Evolutionary conservation across 2,113 vertebrate species (phyloP).

Genomic region (Hipposideros armiger): DNA sequence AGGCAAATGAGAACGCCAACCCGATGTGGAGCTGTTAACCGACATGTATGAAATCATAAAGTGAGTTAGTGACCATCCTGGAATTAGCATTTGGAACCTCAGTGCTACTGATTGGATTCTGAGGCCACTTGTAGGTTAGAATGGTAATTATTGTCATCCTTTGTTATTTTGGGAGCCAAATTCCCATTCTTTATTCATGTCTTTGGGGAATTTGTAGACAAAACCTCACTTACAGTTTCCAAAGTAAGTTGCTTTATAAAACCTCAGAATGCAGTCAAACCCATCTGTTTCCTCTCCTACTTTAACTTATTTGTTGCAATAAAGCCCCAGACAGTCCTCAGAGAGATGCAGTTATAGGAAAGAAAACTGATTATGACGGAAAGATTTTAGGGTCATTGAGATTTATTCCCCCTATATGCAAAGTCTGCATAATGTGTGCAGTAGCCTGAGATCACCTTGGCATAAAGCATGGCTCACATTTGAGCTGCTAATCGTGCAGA

Average conservation of each 20-base stretch:
- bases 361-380: constrained; percentile 74
- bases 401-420: constrained; percentile 73
- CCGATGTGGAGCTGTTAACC: not conserved
- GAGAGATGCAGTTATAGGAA: constrained; percentile 67
- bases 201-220: constrained; percentile 68
- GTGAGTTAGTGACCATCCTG: not conserved
- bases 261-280: constrained; percentile 65
- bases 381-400: constrained; percentile 77
- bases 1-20: constrained; percentile 48
- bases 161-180: constrained; percentile 61
- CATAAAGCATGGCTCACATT: constrained; percentile 60
- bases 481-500: constrained; percentile 71
- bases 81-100: constrained; percentile 34
- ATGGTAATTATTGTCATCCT: constrained; percentile 48
- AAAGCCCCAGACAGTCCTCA: constrained; percentile 68
- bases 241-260: constrained; percentile 78
- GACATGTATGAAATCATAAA: not conserved
- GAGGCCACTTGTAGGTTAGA: constrained; percentile 49
- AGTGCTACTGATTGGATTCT: constrained; percentile 19
- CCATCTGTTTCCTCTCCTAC: constrained; percentile 75
- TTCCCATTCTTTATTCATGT: constrained; percentile 63
- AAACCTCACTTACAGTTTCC: constrained; percentile 66
- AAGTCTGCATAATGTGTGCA: constrained; percentile 61
- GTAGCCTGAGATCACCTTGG: constrained; percentile 72
- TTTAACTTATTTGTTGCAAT: constrained; percentile 75